phyloP scores from a whole-genome alignment of 2,888 invertebrate genomes.

The Lycocerus yunnanus region DNA sequence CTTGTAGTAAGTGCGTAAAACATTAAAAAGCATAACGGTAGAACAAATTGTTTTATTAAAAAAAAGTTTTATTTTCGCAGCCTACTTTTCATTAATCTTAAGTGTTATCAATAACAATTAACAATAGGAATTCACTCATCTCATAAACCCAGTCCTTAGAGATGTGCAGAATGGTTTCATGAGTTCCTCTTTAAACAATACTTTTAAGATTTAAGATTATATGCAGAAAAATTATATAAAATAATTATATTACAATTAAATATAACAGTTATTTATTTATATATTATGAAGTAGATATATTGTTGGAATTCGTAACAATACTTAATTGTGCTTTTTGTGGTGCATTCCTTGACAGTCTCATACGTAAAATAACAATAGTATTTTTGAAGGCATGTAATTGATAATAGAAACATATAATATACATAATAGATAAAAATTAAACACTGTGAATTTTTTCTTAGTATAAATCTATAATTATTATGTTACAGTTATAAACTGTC shows the following conservation, averaged over 20 bases:
- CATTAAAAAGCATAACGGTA: background rate
- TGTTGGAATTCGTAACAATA: background rate
- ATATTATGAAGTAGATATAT: background rate
- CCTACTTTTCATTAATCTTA: background rate
- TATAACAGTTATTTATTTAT: background rate
- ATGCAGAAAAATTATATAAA: background rate
- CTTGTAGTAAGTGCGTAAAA: background rate
- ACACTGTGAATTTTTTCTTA: background rate
- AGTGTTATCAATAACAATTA: background rate
- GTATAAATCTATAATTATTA: background rate
- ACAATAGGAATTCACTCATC: background rate
- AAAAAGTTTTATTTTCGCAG: background rate
- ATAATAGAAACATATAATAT: too few species aligned
- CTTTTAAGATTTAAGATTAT: background rate
- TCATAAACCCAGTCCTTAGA: background rate
- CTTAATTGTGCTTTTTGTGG: background rate
- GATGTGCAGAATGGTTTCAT: background rate
- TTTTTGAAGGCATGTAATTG: background rate
- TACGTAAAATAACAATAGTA: background rate
- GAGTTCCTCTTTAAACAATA: background rate
- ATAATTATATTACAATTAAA: background rate
- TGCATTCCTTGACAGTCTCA: background rate
- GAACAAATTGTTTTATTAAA: background rate
- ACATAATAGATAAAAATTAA: background rate
- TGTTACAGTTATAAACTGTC: background rate